Conservation (phyloP, 2,113 vertebrate genomes). For the Lepus americanus region DNA sequence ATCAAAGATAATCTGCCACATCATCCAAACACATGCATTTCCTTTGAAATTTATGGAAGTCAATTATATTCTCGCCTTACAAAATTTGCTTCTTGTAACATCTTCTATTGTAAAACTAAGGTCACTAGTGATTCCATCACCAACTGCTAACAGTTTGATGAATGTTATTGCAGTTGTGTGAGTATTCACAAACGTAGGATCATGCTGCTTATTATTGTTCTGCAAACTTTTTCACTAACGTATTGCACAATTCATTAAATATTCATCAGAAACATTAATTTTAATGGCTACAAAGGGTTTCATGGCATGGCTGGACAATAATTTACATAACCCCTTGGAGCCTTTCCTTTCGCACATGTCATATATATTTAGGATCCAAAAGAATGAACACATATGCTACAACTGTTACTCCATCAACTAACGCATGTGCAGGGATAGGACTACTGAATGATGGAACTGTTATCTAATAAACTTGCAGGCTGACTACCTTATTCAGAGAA, state of each 20-base stretch:
- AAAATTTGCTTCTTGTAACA: background rate
- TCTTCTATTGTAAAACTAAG: conserved; percentile 14
- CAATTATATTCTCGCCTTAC: background rate
- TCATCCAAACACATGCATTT: background rate
- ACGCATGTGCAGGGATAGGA: background rate
- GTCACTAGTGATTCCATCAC: background rate
- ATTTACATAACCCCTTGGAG: background rate
- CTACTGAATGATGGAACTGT: background rate
- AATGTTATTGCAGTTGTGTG: background rate
- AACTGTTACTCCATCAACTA: background rate
- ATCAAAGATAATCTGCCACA: background rate
- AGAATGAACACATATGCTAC: background rate
- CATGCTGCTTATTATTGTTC: background rate
- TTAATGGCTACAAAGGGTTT: background rate
- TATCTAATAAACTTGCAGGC: background rate
- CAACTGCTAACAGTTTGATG: background rate
- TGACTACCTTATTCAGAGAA: conserved; percentile 5
- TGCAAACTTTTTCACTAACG: background rate
- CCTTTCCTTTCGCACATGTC: background rate
- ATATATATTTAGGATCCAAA: background rate
- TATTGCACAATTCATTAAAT: background rate
- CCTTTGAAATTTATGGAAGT: background rate
- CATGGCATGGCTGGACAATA: background rate
- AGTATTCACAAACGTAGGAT: background rate
- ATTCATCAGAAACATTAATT: background rate